Percentiles rank a stretch among this genome's conserved stretches.
Conservation (phyloP, 2,888 invertebrate species). For the Lithodes maja region DNA sequence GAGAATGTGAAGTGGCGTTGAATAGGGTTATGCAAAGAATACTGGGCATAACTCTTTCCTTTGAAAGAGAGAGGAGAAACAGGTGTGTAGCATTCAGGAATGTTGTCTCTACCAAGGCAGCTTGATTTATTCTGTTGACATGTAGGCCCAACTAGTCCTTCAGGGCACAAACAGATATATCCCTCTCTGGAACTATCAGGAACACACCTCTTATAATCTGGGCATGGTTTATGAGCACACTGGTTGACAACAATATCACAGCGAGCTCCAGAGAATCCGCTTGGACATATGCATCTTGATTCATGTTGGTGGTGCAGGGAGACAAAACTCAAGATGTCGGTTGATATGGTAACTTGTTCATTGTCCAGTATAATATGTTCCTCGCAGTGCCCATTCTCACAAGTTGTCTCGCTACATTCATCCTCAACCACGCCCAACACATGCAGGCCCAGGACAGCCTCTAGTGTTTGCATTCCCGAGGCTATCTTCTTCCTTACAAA, state of each 20-base stretch:
- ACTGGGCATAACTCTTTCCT: constrained; percentile 88
- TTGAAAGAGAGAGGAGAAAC: constrained; percentile 86
- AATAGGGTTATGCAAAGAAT: constrained; percentile 78
- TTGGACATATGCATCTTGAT: constrained; percentile 87
- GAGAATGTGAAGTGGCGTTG: constrained; percentile 81
- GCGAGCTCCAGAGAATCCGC: constrained; percentile 82
- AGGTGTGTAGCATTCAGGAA: constrained; percentile 83
- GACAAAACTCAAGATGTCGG: constrained; percentile 86
- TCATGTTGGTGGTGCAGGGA: constrained; percentile 83
- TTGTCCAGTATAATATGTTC: constrained; percentile 81
- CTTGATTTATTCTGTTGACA: constrained; percentile 82
- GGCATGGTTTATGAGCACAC: constrained; percentile 86
- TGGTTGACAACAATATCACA: constrained; percentile 87
- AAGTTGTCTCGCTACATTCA: constrained; percentile 82
- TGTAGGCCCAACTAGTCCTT: constrained; percentile 82
- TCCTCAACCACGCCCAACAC: constrained; percentile 82
- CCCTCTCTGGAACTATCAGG: constrained; percentile 83
- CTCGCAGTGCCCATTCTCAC: constrained; percentile 83
- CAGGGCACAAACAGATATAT: constrained; percentile 86
- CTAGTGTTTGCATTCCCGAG: constrained; percentile 73
- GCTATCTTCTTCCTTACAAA: constrained; percentile 76
- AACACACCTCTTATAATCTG: constrained; percentile 83
- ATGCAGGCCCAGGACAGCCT: constrained; percentile 79
- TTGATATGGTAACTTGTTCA: constrained; percentile 80
- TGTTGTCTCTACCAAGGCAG: constrained; percentile 77